Evolutionary conservation across 2,797 vertebrate species (phyloP).

Genomic region (Austrolebias charrua): DNA sequence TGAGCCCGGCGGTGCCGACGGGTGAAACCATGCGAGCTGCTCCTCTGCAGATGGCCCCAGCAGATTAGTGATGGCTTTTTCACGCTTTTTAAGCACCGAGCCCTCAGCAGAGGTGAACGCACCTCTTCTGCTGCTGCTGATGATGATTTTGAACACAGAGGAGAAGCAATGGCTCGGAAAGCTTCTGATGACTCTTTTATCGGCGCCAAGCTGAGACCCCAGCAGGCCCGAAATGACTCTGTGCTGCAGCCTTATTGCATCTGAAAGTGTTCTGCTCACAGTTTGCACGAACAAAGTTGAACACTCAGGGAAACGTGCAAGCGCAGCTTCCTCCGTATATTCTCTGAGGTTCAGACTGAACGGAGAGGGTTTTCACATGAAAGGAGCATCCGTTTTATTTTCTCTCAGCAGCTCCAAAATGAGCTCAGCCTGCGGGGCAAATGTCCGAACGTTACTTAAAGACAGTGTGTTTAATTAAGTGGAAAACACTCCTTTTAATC

Average conservation of each 20-base stretch:
- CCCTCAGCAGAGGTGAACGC: constrained; percentile 25
- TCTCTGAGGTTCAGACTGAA: constrained; percentile 43
- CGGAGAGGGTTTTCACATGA: constrained; percentile 60
- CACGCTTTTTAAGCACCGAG: constrained; percentile 57
- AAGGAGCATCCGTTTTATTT: constrained; percentile 68
- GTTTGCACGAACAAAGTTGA: constrained; percentile 53
- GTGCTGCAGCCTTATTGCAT: constrained; percentile 29
- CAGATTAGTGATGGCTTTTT: constrained; percentile 60
- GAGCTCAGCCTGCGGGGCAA: constrained; percentile 86
- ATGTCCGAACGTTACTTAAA: constrained; percentile 89
- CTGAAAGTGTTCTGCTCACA: constrained; percentile 48
- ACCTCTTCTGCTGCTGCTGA: constrained; percentile 8
- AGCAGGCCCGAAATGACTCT: constrained; percentile 24
- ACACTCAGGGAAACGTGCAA: constrained; percentile 34
- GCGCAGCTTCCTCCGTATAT: constrained; percentile 11
- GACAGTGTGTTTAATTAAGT: constrained; percentile 95
- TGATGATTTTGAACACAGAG: constrained; percentile 1
- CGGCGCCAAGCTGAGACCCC: constrained; percentile 12
- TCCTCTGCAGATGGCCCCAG: constrained; percentile 51
- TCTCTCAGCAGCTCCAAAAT: constrained; percentile 82
- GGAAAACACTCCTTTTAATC: constrained; percentile 89
- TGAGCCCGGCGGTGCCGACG: constrained; percentile 75
- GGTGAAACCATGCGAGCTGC: constrained; percentile 63
- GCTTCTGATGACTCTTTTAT: constrained; percentile 40
- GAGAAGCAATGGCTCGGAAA: constrained; percentile 28